phyloP scores from a whole-genome alignment of 2,113 vertebrate species.

The Lampris megalopsis region DNA sequence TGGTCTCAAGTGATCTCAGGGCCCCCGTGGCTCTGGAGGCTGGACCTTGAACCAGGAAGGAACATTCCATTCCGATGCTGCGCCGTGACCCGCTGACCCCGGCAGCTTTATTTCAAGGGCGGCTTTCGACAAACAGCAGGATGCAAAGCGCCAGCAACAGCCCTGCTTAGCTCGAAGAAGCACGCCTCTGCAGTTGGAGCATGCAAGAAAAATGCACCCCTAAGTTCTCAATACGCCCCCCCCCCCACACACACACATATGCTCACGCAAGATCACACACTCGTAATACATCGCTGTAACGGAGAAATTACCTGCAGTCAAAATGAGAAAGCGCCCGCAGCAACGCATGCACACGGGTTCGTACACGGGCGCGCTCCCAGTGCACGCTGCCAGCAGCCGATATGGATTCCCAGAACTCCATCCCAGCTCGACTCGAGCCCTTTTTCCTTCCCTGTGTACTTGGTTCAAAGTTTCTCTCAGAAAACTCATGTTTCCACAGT shows the following conservation, averaged over 20 bases:
- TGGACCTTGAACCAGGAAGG: constrained; percentile 76
- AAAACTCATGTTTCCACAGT: constrained; percentile 5
- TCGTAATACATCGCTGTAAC: constrained; percentile 63
- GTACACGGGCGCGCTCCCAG: constrained; percentile 5
- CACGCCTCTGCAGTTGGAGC: constrained; percentile 60
- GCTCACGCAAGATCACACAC: not conserved
- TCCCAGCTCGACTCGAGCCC: too few species aligned
- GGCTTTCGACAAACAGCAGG: constrained; percentile 64
- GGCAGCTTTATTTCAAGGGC: constrained; percentile 70
- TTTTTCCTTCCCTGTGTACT: not conserved
- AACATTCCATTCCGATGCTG: constrained; percentile 77
- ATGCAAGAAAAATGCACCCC: constrained; percentile 56
- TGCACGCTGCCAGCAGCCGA: constrained; percentile 10
- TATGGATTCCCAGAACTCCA: not conserved
- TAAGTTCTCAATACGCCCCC: constrained; percentile 43
- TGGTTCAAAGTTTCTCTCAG: too few species aligned
- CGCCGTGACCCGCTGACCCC: constrained; percentile 62
- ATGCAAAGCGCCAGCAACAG: constrained; percentile 46
- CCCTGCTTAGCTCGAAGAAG: constrained; percentile 51
- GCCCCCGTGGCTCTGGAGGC: constrained; percentile 68
- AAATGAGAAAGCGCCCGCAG: constrained; percentile 43
- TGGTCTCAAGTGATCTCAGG: constrained; percentile 69
- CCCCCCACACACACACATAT: not conserved
- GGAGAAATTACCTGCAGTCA: constrained; percentile 53
- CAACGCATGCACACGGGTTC: constrained; percentile 45